Evolutionary conservation across 2,113 vertebrate species (phyloP), one percentile per base, ranked within the genome.

Genomic region (Nymphicus hollandicus): DNA sequence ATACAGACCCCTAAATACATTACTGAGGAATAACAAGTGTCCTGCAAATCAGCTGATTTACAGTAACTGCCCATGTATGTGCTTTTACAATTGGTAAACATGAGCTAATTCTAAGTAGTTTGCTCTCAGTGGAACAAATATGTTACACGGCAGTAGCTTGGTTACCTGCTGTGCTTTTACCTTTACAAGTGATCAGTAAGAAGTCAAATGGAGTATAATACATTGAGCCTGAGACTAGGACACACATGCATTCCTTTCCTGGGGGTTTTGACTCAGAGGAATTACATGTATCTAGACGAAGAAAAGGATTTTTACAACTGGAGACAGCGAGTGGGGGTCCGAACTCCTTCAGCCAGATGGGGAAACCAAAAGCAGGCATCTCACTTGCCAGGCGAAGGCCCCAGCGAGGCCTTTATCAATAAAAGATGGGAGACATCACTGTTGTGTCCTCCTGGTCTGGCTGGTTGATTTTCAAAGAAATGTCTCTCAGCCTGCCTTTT

Each of bases 1-100:
- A 88, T 74, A 83, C 31, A 92, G 31, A 77, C 11, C 15, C 64
- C 46, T 73, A 78, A 90, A 84, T 86, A 88, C 92, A 88, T 91
- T 88, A 78, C 41, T 46, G 49, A 44, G 23, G 41, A 72, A 73
- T 83, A 88, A 93, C 31, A 87, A 77, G 25, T 49, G 61, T 74
- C 60, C 71, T 4, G 1, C 71, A 88, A 43, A 92, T 77, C 71
- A 84, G 16, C 58, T 81, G 76, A 64, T 86, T 90, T 90, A 60
- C 31, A 55, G 50, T 86, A 74, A 81, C 68, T 83, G 46, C 23
- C 76, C 46, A 27, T 23, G 10, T 35, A 46, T 29, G 46, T 55
- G 60, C 52, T 70, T 31, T 86, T 73, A 92, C 33, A 37, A 18
- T n/a, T 50, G 33, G 37, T 50, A 52, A 78, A 61, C 10, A 10